Percentiles rank a stretch among this genome's conserved stretches.
Evolutionary conservation across 2,888 invertebrate species (phyloP).

Genomic region (Papilio gigon): DNA sequence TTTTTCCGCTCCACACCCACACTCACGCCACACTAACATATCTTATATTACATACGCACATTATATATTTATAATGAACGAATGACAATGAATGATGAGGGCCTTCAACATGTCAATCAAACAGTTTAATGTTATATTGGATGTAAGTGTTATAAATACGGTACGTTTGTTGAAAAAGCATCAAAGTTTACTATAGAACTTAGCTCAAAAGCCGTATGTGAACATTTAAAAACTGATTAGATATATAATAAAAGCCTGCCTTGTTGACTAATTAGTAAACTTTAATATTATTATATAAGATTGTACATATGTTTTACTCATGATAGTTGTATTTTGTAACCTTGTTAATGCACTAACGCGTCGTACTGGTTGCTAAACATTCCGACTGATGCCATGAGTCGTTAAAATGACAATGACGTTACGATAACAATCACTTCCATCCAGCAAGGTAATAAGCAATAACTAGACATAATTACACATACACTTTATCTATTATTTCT

Average conservation of each 20-base stretch:
- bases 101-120: conserved; percentile 17
- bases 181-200: conserved; percentile 27
- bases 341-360: neutral
- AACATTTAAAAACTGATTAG: conserved; percentile 19
- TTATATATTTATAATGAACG: conserved; percentile 20
- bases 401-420: conserved; percentile 6
- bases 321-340: conserved; percentile 9
- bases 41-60: conserved; percentile 36
- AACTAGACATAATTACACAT: neutral
- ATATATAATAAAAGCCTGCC: conserved; percentile 20
- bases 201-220: conserved; percentile 15
- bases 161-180: conserved; percentile 10
- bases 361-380: conserved; percentile 5
- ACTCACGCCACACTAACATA: conserved; percentile 18
- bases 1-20: neutral
- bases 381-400: conserved; percentile 9
- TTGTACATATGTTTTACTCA: conserved; percentile 32
- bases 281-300: conserved; percentile 25
- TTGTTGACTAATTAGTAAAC: conserved; percentile 38
- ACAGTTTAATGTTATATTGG: conserved; percentile 8
- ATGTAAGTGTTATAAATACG: conserved; percentile 26
- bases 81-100: conserved; percentile 27
- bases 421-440: neutral
- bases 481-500: neutral
- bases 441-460: conserved; percentile 16